Conservation (phyloP, 2,797 vertebrate genomes). For the Tinamus major region DNA sequence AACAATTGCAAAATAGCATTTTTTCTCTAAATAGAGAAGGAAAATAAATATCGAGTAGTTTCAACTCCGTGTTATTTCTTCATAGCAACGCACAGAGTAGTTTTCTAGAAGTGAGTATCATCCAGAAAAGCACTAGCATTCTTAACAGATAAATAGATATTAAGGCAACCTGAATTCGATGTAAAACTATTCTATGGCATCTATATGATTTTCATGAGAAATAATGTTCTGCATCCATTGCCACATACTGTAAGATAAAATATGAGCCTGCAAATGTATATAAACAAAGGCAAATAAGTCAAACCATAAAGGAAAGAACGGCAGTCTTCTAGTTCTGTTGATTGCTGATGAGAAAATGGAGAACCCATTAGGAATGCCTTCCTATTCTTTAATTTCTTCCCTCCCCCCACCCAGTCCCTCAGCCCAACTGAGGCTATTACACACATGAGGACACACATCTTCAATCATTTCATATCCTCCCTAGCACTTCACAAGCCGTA, state of each 20-base stretch:
- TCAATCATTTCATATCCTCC: slow-evolving; percentile 73
- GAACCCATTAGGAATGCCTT: slow-evolving; percentile 55
- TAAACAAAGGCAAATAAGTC: neutral
- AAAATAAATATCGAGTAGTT: neutral
- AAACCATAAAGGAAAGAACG: neutral
- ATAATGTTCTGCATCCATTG: neutral
- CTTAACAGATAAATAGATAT: neutral
- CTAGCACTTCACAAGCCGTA: slow-evolving; percentile 44
- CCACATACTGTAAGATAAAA: neutral
- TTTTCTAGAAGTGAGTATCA: neutral
- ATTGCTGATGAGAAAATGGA: slow-evolving; percentile 60
- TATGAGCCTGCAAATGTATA: neutral
- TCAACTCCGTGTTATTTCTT: neutral
- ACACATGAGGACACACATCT: slow-evolving; percentile 75
- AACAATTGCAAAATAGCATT: neutral
- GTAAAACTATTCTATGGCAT: neutral
- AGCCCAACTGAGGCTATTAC: slow-evolving; percentile 61
- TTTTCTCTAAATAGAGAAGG: neutral
- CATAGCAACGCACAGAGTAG: neutral
- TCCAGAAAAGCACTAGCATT: neutral
- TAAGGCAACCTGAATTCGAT: neutral
- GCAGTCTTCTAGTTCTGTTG: slow-evolving; percentile 12
- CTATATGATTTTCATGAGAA: neutral
- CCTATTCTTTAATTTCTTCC: slow-evolving; percentile 67
- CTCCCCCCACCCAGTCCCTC: slow-evolving; percentile 49